A percentile compares a stretch with the other conserved stretches of the same genome.
Conservation (phyloP, 2,888 invertebrate genomes). For the Emmelina monodactyla region DNA sequence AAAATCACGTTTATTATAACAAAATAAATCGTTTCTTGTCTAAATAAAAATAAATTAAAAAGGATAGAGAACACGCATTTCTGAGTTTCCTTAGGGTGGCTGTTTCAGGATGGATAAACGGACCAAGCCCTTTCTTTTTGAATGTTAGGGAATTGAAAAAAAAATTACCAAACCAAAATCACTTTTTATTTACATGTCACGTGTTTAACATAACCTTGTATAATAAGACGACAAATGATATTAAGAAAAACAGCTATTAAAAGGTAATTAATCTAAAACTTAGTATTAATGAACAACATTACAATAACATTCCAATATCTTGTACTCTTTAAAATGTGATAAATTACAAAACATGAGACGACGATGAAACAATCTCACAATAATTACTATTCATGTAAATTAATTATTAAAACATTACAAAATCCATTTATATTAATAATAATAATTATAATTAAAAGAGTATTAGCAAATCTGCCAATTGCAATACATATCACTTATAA, state of each 20-base stretch:
- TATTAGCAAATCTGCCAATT: constrained; percentile 48
- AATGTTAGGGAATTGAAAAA: no score
- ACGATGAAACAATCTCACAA: constrained; percentile 47
- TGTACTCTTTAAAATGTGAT: constrained; percentile 65
- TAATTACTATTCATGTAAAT: constrained; percentile 53
- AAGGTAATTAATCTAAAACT: constrained; percentile 61
- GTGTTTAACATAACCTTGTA: constrained; percentile 53
- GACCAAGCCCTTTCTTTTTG: no score
- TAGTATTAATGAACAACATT: constrained; percentile 59
- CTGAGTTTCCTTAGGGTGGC: no score
- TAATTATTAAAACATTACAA: constrained; percentile 62
- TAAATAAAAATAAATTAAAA: no score
- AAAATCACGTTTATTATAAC: no score
- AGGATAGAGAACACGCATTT: no score
- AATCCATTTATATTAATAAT: constrained; percentile 56
- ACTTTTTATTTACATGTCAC: constrained; percentile 58
- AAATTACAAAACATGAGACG: constrained; percentile 61
- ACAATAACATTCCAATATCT: constrained; percentile 64
- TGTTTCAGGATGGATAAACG: no score
- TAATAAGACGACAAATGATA: constrained; percentile 55
- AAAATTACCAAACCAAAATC: constrained; percentile 58
- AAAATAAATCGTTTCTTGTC: no score
- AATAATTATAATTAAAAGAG: constrained; percentile 51
- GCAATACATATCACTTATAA: constrained; percentile 17
- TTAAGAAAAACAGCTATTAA: constrained; percentile 52